Conservation (phyloP, 2,888 invertebrate genomes). For the Amphipoea oculea region DNA sequence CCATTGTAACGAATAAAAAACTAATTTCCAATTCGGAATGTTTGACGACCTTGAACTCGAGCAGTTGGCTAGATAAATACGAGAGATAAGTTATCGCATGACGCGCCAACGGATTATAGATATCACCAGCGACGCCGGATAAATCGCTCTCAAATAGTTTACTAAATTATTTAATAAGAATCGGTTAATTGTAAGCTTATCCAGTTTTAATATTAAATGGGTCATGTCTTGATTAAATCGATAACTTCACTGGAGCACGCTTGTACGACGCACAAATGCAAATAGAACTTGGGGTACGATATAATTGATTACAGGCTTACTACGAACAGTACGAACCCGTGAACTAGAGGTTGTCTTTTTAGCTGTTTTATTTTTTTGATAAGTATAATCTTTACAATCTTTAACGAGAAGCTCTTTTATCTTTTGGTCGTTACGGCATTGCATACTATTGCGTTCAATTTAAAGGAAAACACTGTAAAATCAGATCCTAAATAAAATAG, state of each 20-base stretch:
- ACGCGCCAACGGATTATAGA: conserved; percentile 58
- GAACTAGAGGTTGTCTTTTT: background rate
- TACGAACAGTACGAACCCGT: background rate
- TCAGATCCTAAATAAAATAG: conserved; percentile 33
- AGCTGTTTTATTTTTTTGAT: background rate
- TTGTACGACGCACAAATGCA: conserved; percentile 13
- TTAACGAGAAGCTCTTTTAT: background rate
- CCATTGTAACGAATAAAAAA: conserved; percentile 32
- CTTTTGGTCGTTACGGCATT: background rate
- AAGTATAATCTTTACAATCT: background rate
- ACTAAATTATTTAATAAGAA: conserved; percentile 13
- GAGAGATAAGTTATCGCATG: conserved; percentile 65
- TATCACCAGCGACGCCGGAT: conserved; percentile 42
- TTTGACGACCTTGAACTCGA: conserved; percentile 63
- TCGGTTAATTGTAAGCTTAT: conserved; percentile 18
- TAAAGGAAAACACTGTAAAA: conserved; percentile 31
- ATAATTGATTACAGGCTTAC: background rate
- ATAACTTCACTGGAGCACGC: conserved; percentile 8
- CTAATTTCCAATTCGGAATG: conserved; percentile 48
- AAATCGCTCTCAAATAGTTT: conserved; percentile 30
- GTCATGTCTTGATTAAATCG: conserved; percentile 7
- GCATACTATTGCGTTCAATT: conserved; percentile 22
- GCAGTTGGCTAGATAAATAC: conserved; percentile 56
- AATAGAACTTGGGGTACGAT: conserved; percentile 18
- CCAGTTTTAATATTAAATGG: conserved; percentile 1